Conservation (phyloP, 2,888 invertebrate genomes). For the Antheraea assamensis region DNA sequence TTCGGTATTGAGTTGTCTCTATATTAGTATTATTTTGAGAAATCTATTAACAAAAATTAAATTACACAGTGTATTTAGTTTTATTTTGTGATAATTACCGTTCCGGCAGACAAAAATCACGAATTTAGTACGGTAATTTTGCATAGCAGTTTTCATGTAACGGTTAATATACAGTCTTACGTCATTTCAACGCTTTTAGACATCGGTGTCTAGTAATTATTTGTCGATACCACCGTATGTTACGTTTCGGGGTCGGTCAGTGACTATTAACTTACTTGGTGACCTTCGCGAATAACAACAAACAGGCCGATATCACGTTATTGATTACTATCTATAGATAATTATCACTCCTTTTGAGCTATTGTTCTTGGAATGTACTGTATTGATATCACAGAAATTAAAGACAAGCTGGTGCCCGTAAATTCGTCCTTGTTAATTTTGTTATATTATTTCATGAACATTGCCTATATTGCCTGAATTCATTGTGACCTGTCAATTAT, state of each 20-base stretch:
- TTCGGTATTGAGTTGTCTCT: too few species aligned
- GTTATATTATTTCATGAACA: too few species aligned
- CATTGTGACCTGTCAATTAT: too few species aligned
- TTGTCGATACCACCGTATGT: not conserved
- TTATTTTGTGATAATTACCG: too few species aligned
- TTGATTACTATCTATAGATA: not conserved
- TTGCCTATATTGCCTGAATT: too few species aligned
- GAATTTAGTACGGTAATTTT: not conserved
- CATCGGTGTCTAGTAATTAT: not conserved
- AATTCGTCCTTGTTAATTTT: too few species aligned
- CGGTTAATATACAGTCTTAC: not conserved
- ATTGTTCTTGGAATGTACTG: not conserved
- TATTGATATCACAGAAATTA: too few species aligned
- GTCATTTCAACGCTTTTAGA: not conserved
- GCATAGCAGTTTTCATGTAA: not conserved
- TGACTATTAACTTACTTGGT: not conserved
- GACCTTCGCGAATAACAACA: not conserved
- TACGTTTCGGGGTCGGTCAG: not conserved
- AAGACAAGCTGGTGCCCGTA: too few species aligned
- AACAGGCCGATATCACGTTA: not conserved
- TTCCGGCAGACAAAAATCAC: not conserved
- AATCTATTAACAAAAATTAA: too few species aligned
- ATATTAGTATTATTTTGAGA: too few species aligned
- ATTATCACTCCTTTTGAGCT: not conserved
- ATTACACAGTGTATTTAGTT: not conserved